Evolutionary conservation across 92 coral and sea anemone genomes (phyloP).

Genomic region (Diadumene lineata): DNA sequence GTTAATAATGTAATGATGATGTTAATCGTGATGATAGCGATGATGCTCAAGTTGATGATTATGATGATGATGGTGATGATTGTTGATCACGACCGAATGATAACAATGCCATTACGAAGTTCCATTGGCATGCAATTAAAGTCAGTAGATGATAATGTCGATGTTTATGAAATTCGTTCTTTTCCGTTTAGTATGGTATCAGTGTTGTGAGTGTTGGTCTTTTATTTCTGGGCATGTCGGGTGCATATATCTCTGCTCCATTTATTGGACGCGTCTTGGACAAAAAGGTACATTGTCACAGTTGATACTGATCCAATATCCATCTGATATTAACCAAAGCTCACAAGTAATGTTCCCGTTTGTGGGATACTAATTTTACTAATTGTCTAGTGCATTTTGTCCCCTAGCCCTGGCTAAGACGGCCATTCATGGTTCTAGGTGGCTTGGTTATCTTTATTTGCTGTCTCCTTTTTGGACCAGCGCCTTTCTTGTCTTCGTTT

Average conservation of each 20-base stretch:
- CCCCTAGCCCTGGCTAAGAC: conserved; percentile 15
- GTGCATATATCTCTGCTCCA: conserved; percentile 1
- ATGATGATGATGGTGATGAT: not conserved
- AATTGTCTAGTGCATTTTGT: too few species aligned
- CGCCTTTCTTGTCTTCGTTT: conserved; percentile 11
- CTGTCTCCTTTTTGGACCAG: conserved; percentile 12
- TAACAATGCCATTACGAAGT: not conserved
- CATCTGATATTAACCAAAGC: too few species aligned
- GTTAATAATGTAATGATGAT: not conserved
- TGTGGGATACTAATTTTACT: too few species aligned
- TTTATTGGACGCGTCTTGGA: conserved; percentile 13
- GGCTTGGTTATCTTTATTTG: not conserved
- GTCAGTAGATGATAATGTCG: not conserved
- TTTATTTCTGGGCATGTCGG: conserved; percentile 1
- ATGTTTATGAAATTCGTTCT: too few species aligned
- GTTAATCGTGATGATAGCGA: not conserved
- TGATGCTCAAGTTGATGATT: not conserved
- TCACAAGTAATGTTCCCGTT: too few species aligned
- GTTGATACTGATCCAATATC: not conserved
- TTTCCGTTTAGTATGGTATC: conserved; percentile 10
- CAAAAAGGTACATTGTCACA: conserved; percentile 12
- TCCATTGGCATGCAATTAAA: not conserved
- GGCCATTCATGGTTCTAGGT: conserved; percentile 14
- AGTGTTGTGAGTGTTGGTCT: conserved; percentile 8
- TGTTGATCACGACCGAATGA: not conserved